These are phyloP conservation scores for Oophaga sylvatica DNA, from an alignment of 2,797 vertebrate genomes.

Conservation along the genomic window DNA sequence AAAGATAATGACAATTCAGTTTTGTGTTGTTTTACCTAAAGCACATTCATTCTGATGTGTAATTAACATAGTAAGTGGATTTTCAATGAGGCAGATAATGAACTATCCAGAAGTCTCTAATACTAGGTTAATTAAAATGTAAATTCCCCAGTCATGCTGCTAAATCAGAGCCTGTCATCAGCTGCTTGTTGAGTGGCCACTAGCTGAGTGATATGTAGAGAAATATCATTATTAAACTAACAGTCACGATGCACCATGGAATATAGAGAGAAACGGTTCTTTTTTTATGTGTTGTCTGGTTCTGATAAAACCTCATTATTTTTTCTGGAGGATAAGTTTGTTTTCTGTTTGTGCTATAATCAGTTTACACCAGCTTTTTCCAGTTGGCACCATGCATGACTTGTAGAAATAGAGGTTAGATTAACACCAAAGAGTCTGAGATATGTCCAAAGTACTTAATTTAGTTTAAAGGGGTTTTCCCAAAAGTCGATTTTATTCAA, in stretches of 20 bases:
- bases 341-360: not conserved
- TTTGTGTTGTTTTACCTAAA: conserved; percentile 51
- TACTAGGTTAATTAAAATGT: conserved; percentile 54
- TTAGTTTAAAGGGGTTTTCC: too few species aligned
- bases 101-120: conserved; percentile 41
- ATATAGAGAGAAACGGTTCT: not conserved
- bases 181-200: conserved; percentile 1
- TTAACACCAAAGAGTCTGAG: not conserved
- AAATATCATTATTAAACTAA: not conserved
- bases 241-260: not conserved
- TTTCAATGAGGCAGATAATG: conserved; percentile 47
- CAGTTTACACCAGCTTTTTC: not conserved
- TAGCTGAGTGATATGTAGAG: not conserved
- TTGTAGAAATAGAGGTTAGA: not conserved
- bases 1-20: conserved; percentile 46
- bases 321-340: not conserved
- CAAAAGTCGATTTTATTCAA: too few species aligned
- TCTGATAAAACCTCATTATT: not conserved
- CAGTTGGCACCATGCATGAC: not conserved
- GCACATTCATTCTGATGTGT: conserved; percentile 42
- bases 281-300: not conserved
- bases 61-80: conserved; percentile 48
- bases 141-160: conserved; percentile 47
- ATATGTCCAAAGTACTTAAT: too few species aligned
- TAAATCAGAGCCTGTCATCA: conserved; percentile 50